These are phyloP conservation scores for Neolamprologus caudopunctatus DNA, from an alignment of 2,113 vertebrate species.

Conservation along the genomic window DNA sequence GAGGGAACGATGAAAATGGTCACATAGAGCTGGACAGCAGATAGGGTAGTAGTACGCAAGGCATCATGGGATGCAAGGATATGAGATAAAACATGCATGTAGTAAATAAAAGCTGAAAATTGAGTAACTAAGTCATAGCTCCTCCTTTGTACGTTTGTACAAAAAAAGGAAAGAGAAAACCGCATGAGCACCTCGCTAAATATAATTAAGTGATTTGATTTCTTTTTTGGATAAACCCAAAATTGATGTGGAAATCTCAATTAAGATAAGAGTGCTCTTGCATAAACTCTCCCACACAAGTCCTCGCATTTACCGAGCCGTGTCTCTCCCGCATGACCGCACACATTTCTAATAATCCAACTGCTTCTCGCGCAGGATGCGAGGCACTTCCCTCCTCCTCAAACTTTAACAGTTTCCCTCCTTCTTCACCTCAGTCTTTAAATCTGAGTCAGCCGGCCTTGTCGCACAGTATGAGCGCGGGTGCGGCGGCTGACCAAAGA, in stretches of 20 bases:
- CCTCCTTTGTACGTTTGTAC: background rate
- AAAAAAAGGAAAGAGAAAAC: background rate
- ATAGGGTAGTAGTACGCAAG: background rate
- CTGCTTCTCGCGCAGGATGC: background rate
- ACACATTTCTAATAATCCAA: constrained; percentile 6
- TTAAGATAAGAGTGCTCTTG: background rate
- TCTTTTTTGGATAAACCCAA: background rate
- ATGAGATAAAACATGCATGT: background rate
- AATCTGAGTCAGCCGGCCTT: background rate
- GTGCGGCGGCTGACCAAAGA: background rate
- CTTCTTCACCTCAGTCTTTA: background rate
- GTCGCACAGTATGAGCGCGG: background rate
- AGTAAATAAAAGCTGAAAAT: background rate
- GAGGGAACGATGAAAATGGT: constrained; percentile 7
- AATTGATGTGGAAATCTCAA: background rate
- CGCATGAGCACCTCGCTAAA: background rate
- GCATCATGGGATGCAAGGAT: background rate
- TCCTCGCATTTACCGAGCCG: background rate
- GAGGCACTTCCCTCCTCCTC: background rate
- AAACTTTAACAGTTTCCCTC: background rate
- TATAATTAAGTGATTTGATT: background rate
- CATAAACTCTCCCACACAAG: background rate
- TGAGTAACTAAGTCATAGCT: background rate
- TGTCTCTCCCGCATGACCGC: background rate
- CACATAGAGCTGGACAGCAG: background rate